These are phyloP conservation scores for Schizopygopsis pylzovi DNA, from an alignment of 2,797 vertebrate species.

Conservation along the genomic window DNA sequence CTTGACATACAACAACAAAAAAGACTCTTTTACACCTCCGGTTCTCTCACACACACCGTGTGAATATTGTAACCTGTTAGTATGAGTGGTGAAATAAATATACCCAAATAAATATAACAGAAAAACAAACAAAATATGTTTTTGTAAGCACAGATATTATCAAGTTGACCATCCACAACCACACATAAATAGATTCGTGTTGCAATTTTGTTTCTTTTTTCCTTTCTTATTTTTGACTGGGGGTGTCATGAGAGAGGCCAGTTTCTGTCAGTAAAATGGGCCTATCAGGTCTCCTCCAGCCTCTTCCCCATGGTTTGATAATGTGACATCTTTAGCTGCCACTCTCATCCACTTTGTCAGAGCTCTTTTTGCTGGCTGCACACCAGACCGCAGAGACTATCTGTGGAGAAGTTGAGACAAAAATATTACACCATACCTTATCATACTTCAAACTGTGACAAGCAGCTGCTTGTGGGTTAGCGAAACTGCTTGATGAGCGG, in stretches of 20 bases:
- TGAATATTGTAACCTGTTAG: background rate
- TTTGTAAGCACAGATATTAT: background rate
- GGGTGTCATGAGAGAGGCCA: background rate
- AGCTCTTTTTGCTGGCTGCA: slow-evolving; percentile 25
- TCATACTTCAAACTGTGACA: slow-evolving; percentile 12
- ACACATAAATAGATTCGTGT: background rate
- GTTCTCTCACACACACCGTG: background rate
- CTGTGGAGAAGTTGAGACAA: slow-evolving; percentile 34
- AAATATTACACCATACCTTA: slow-evolving; percentile 30
- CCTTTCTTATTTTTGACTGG: background rate
- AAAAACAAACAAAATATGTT: background rate
- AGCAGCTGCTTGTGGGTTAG: slow-evolving; percentile 11
- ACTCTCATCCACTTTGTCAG: slow-evolving; percentile 33
- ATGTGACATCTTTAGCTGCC: slow-evolving; percentile 41
- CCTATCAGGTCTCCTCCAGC: slow-evolving; percentile 64
- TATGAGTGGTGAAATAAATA: background rate
- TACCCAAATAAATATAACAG: no score
- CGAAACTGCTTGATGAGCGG: background rate
- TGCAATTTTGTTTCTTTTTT: background rate
- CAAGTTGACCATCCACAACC: background rate
- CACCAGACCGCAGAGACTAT: slow-evolving; percentile 16
- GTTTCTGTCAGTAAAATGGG: slow-evolving; percentile 2
- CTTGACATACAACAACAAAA: background rate
- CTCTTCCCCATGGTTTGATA: slow-evolving; percentile 64
- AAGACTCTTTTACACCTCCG: background rate